A percentile compares a stretch with the other conserved stretches of the same genome.
Evolutionary conservation across 2,113 vertebrate species (phyloP).

Genomic region (Ariopsis seemanni): DNA sequence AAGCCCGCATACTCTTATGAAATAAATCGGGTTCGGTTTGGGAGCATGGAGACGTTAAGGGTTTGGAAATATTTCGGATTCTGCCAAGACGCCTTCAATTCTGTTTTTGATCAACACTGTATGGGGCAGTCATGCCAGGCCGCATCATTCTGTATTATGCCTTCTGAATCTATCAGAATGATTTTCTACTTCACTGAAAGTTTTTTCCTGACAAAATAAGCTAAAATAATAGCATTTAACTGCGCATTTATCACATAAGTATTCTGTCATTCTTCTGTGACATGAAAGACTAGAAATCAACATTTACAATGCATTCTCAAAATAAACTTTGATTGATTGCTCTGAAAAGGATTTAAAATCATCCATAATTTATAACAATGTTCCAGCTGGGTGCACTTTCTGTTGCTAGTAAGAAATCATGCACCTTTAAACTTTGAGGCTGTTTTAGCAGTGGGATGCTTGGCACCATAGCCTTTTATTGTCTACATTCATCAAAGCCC

Average conservation of each 20-base stretch:
- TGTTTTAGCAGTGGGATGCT: conserved; percentile 21
- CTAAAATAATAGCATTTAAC: conserved; percentile 13
- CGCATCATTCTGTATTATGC: conserved; percentile 44
- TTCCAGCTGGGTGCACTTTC: conserved; percentile 19
- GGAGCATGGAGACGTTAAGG: conserved; percentile 43
- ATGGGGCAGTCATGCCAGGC: conserved; percentile 44
- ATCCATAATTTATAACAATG: neutral
- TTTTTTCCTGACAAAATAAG: neutral
- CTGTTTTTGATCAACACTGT: conserved; percentile 55
- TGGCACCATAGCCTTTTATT: conserved; percentile 2
- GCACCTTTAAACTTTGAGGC: conserved; percentile 25
- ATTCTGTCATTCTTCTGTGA: neutral
- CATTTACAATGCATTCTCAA: conserved; percentile 4
- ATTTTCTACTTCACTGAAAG: conserved; percentile 14
- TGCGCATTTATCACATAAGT: neutral
- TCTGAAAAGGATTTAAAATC: conserved; percentile 21
- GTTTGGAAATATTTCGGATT: conserved; percentile 43
- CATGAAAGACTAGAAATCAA: conserved; percentile 1
- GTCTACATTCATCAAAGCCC: conserved; percentile 41
- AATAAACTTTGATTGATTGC: neutral
- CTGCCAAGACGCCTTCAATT: conserved; percentile 47
- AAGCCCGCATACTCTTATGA: conserved; percentile 37
- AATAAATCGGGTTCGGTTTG: conserved; percentile 45
- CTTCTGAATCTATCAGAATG: conserved; percentile 38
- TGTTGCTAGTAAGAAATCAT: conserved; percentile 30